Evolutionary conservation across 2,888 invertebrate species (phyloP).

Genomic region (Tanytarsus gracilentus): DNA sequence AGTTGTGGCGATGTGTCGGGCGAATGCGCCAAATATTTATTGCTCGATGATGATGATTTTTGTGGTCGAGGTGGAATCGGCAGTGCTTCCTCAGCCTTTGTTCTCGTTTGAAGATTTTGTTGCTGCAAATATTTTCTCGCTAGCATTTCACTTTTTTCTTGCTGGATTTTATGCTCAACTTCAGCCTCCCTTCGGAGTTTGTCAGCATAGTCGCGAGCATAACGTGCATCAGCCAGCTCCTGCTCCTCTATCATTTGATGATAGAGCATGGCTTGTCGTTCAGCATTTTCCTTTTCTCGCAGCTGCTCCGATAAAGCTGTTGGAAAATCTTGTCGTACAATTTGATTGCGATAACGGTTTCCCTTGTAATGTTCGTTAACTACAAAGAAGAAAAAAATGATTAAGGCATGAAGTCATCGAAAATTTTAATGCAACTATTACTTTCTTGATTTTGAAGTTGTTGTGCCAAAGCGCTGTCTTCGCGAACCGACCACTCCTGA

Average conservation of each 20-base stretch:
- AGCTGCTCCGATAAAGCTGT: constrained; percentile 64
- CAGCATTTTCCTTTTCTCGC: constrained; percentile 56
- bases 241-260: constrained; percentile 55
- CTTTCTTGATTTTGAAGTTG: constrained; percentile 74
- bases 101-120: constrained; percentile 13
- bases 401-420: not conserved
- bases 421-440: constrained; percentile 40
- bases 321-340: constrained; percentile 69
- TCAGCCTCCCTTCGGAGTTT: constrained; percentile 51
- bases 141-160: constrained; percentile 48
- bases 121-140: constrained; percentile 47
- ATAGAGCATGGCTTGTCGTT: constrained; percentile 52
- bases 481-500: constrained; percentile 73
- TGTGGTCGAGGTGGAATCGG: constrained; percentile 31
- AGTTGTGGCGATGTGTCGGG: constrained; percentile 25
- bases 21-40: constrained; percentile 24
- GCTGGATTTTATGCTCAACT: constrained; percentile 45
- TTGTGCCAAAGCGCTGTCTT: constrained; percentile 74
- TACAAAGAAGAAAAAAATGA: constrained; percentile 36
- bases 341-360: constrained; percentile 64
- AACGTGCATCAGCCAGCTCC: constrained; percentile 59
- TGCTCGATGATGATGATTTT: not conserved
- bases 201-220: constrained; percentile 59
- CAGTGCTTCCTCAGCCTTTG: constrained; percentile 4
- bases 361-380: constrained; percentile 67